Base-by-base conservation (phyloP, 2,797 vertebrate genomes). In the Paedocypris micromegethes region DNA sequence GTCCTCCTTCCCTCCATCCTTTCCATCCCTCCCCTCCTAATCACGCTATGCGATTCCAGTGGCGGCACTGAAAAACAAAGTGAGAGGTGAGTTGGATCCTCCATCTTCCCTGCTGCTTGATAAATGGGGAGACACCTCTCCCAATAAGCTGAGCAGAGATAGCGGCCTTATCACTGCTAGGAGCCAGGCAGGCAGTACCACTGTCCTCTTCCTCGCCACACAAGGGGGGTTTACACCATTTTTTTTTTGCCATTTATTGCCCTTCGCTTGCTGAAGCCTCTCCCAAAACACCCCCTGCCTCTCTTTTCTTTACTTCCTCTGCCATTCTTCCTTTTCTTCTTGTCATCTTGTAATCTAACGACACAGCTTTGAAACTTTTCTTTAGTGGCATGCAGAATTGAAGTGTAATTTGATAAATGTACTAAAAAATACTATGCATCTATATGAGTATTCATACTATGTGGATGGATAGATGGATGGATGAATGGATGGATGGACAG, bases 61-160 rank as follows among this genome's bases (percentile, higher is more conserved):
- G 87, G 91, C 92, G 91, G 93, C 93, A 85, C 90, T 92, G 85
- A 98, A 95, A 91, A 95, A 83, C 90, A 98, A 93, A 95, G 82
- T 80, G 80, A 93, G 92, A 96, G 95, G 96, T 98, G 92, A 98
- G 96, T 93, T 81, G 78, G 74, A 80, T 81, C 82, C 81, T 85
- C 78, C 66, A 42, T 82, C 79, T 79, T 73, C 63, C 82, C 80
- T 72, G 70, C 53, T 79, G 53, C 67, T 77, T 81, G 76, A 80
- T 78, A 68, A 78, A 80, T 80, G 64, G 73, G 64, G 54, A 66
- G 70, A 64, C 75, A 77, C 73, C 23, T 9, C 72, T 77, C 72
- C 68, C 73, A 78, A 75, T 75, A 80, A 73, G 74, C 73, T 72
- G 76, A 77, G 55, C 62, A 61, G 67, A 66, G 71, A 76, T 71